phyloP scores from a whole-genome alignment of 2,888 invertebrate species.

The Willowsia nigromaculata region DNA sequence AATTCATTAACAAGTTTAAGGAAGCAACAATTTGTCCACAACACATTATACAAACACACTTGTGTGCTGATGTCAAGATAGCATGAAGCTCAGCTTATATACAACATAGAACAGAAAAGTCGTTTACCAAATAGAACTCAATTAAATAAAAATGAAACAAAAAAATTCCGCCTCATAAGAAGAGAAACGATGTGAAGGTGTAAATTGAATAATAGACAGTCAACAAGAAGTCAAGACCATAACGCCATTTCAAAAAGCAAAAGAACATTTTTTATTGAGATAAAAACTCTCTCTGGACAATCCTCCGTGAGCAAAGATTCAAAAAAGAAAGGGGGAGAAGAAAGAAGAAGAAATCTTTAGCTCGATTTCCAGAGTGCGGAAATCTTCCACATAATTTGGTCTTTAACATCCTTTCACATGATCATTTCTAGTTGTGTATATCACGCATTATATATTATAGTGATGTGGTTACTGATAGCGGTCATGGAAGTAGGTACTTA shows the following conservation, averaged over 20 bases:
- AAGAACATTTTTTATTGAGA: slow-evolving; percentile 45
- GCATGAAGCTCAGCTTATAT: no score
- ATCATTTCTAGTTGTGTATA: slow-evolving; percentile 11
- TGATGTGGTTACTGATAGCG: background rate
- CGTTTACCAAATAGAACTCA: no score
- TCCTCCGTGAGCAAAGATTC: background rate
- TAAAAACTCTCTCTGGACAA: slow-evolving; percentile 55
- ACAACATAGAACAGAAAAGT: no score
- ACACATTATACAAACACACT: no score
- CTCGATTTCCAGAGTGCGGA: slow-evolving; percentile 62
- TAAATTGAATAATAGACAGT: slow-evolving; percentile 45
- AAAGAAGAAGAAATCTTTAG: slow-evolving; percentile 42
- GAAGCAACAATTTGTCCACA: no score
- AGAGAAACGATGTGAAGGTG: slow-evolving; percentile 7
- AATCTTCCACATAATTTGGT: slow-evolving; percentile 70
- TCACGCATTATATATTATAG: background rate
- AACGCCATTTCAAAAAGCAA: background rate
- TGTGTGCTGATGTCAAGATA: no score
- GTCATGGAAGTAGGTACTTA: background rate
- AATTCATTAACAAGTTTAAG: no score
- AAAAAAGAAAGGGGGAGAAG: background rate
- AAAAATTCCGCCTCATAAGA: no score
- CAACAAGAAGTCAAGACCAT: slow-evolving; percentile 49
- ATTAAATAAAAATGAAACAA: no score
- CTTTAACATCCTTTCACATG: slow-evolving; percentile 54